Evolutionary conservation across 2,797 vertebrate species (phyloP).

Genomic region (Garrulus glandarius): DNA sequence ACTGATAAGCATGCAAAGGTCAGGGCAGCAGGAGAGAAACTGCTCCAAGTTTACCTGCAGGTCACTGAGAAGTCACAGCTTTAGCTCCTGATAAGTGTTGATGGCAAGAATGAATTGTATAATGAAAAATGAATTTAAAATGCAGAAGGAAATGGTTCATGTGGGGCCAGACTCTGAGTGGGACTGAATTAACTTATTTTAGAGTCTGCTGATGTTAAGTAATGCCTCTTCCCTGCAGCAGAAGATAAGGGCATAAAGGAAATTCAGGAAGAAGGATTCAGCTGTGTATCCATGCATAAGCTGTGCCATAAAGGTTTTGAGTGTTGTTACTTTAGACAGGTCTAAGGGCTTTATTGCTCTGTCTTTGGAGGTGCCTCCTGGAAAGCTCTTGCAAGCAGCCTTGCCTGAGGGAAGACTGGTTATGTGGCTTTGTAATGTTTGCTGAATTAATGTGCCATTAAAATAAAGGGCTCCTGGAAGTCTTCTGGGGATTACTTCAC

Average conservation of each 20-base stretch:
- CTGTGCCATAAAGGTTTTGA: not conserved
- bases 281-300: rapidly evolving
- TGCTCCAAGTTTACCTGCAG: not conserved
- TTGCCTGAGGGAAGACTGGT: not conserved
- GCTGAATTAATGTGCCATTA: not conserved
- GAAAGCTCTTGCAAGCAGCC: not conserved
- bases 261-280: not conserved
- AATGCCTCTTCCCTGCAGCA: not conserved
- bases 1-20: not conserved
- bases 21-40: not conserved
- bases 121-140: not conserved
- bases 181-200: not conserved
- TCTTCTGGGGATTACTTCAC: not conserved
- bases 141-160: not conserved
- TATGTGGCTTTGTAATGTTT: not conserved
- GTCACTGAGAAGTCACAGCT: not conserved
- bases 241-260: not conserved
- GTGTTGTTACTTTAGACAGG: not conserved
- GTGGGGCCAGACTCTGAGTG: not conserved
- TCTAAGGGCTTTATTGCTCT: not conserved
- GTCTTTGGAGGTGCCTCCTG: not conserved
- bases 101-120: not conserved
- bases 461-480: not conserved
- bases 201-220: not conserved
- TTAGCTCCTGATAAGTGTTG: not conserved